Percentiles rank a stretch among this genome's conserved stretches.
These are phyloP conservation scores for Platichthys stellatus DNA, from an alignment of 2,113 vertebrate genomes.

Conservation along the genomic window DNA sequence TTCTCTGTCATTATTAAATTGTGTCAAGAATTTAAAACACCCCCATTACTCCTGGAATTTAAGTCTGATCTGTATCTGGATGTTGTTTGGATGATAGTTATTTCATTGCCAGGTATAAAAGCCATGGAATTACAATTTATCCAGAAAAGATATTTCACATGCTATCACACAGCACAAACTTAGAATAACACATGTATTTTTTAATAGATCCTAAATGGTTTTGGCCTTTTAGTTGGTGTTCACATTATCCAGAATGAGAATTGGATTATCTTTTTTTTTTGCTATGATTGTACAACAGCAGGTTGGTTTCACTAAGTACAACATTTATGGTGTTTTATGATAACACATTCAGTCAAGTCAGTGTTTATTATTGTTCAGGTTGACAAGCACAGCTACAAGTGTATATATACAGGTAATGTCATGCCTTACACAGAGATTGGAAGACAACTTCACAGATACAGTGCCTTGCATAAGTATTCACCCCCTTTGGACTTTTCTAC, in stretches of 20 bases:
- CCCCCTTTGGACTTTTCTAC: too few relatives aligned
- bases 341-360: slow-evolving; percentile 34
- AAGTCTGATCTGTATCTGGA: too few relatives aligned
- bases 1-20: too few relatives aligned
- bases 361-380: slow-evolving; percentile 70
- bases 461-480: too few relatives aligned
- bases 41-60: too few relatives aligned
- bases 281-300: not conserved
- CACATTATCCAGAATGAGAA: slow-evolving; percentile 15
- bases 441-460: slow-evolving; percentile 45
- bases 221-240: not conserved
- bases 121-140: too few relatives aligned
- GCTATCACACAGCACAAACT: not conserved
- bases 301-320: not conserved
- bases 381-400: slow-evolving; percentile 61
- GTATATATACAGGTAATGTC: slow-evolving; percentile 25
- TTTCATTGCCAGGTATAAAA: not conserved
- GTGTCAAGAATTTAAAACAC: too few relatives aligned
- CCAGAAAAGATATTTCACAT: not conserved
- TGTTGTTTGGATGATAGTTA: not conserved
- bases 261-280: not conserved
- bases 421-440: slow-evolving; percentile 49
- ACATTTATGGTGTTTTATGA: not conserved
- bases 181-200: not conserved
- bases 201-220: not conserved